Evolutionary conservation across 92 coral and sea anemone species (phyloP).

Genomic region (Micromussa lordhowensis): DNA sequence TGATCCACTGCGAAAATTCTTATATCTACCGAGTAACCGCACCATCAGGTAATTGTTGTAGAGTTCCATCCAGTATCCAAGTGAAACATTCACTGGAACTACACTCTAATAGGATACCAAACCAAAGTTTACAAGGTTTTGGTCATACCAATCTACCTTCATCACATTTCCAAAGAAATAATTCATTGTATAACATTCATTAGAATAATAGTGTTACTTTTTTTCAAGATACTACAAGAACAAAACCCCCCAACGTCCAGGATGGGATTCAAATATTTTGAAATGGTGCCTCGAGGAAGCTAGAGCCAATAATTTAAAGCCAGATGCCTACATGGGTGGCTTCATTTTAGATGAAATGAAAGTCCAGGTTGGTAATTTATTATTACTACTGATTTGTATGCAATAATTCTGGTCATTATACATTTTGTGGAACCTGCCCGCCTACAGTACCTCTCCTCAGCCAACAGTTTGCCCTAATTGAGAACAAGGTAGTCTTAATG

Average conservation of each 20-base stretch:
- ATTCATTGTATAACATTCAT: no score
- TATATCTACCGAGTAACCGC: constrained; percentile 49
- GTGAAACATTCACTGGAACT: no score
- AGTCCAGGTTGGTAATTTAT: no score
- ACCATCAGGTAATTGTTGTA: constrained; percentile 37
- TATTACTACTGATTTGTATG: no score
- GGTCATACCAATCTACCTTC: neutral
- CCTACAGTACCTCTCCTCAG: no score
- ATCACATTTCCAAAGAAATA: neutral
- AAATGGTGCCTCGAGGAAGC: constrained; percentile 62
- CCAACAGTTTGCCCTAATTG: no score
- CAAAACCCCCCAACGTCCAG: constrained; percentile 48
- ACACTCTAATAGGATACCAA: neutral
- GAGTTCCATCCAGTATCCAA: no score
- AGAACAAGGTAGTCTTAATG: no score
- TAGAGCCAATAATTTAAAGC: constrained; percentile 31
- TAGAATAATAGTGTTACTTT: no score
- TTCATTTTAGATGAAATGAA: constrained; percentile 64
- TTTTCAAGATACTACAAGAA: constrained; percentile 43
- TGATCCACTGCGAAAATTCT: constrained; percentile 45
- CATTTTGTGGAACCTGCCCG: no score
- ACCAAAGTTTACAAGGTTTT: neutral
- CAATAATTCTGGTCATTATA: no score
- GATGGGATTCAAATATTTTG: constrained; percentile 42
- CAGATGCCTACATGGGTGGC: constrained; percentile 50